Evolutionary conservation across 2,113 vertebrate species (phyloP).

Genomic region (Mohoua ochrocephala): DNA sequence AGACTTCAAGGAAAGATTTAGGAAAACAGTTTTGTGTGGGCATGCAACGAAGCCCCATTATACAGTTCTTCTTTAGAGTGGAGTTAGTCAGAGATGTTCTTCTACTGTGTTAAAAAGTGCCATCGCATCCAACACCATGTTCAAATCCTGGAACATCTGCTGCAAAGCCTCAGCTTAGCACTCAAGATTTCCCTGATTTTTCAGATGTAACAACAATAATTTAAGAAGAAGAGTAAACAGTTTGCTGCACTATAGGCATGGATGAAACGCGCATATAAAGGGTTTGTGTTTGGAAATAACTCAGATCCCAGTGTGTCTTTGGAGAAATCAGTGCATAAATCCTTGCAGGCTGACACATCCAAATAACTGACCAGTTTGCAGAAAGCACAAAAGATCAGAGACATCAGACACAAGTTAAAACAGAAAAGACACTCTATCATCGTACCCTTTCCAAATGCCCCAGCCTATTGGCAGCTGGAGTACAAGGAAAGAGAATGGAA

Average conservation of each 20-base stretch:
- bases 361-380: not conserved
- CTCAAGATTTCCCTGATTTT: not conserved
- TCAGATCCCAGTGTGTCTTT: not conserved
- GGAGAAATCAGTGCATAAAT: not conserved
- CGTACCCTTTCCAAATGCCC: not conserved
- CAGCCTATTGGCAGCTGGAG: not conserved
- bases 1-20: not conserved
- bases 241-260: not conserved
- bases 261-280: accelerated
- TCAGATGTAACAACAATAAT: not conserved
- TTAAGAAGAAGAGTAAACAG: not conserved
- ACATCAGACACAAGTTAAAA: not conserved
- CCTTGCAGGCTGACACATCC: not conserved
- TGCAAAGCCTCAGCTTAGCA: not conserved
- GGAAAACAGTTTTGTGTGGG: not conserved
- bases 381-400: not conserved
- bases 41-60: not conserved
- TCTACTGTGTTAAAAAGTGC: not conserved
- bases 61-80: not conserved
- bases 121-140: not conserved
- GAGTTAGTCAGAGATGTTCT: not conserved
- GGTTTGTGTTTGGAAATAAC: too few relatives aligned
- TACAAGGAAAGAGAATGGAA: not conserved
- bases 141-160: not conserved
- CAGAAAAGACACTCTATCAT: accelerated